Percentiles rank a stretch among this genome's conserved stretches.
These are phyloP conservation scores for Drosophila kambysellisi DNA, from an alignment of 2,888 invertebrate species.

Conservation along the genomic window DNA sequence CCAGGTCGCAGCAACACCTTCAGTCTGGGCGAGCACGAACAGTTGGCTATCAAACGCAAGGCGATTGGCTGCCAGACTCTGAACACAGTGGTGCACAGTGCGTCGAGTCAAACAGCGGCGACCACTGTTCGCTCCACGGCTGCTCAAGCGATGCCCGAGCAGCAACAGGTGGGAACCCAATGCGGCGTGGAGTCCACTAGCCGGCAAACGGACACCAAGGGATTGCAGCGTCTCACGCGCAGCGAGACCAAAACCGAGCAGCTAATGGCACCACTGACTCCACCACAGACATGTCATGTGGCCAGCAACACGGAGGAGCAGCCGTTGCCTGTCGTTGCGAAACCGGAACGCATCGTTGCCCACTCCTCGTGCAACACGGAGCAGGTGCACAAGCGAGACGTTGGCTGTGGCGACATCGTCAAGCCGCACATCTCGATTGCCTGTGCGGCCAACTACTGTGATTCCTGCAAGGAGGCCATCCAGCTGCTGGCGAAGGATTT, in stretches of 20 bases:
- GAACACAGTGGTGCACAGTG: constrained; percentile 58
- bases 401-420: constrained; percentile 86
- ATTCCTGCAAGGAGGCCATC: constrained; percentile 87
- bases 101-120: constrained; percentile 77
- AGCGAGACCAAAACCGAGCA: constrained; percentile 77
- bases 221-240: constrained; percentile 75
- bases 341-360: constrained; percentile 55
- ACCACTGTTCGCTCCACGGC: constrained; percentile 69
- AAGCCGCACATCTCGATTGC: constrained; percentile 86
- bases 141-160: constrained; percentile 69
- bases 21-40: constrained; percentile 87
- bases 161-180: constrained; percentile 73
- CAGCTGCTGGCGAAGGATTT: constrained; percentile 86
- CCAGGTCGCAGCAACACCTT: constrained; percentile 87
- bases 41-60: constrained; percentile 84
- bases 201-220: constrained; percentile 85
- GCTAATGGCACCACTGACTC: constrained; percentile 59
- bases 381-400: constrained; percentile 85
- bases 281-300: constrained; percentile 57
- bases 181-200: constrained; percentile 63
- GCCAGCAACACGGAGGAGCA: constrained; percentile 72
- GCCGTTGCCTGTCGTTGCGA: constrained; percentile 5
- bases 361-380: constrained; percentile 83
- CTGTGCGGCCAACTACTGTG: constrained; percentile 87
- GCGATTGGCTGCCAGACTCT: constrained; percentile 81